A percentile compares a stretch with the other conserved stretches of the same genome.
phyloP scores from a whole-genome alignment of 2,113 vertebrate genomes.

The Grammomys dolichurus region DNA sequence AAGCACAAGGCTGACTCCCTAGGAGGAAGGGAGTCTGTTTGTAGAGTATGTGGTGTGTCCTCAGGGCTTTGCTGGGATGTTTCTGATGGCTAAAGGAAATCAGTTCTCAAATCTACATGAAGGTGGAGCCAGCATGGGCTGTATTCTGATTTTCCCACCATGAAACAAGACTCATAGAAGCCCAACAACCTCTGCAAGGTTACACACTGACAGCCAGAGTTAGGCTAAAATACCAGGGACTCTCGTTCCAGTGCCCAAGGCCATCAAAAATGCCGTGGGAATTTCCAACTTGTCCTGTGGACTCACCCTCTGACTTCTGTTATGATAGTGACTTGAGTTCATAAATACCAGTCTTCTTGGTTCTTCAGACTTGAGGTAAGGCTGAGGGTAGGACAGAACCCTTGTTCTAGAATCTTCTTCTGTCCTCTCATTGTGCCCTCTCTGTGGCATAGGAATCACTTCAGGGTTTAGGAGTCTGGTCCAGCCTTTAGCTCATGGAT shows the following conservation, averaged over 20 bases:
- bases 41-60: not conserved
- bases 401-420: slow-evolving; percentile 12
- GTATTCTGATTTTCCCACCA: not conserved
- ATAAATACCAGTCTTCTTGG: not conserved
- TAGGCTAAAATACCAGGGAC: not conserved
- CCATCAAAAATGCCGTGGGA: not conserved
- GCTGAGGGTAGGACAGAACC: not conserved
- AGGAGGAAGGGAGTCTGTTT: not conserved
- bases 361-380: not conserved
- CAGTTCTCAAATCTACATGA: not conserved
- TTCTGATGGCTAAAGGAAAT: not conserved
- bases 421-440: not conserved
- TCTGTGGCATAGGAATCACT: not conserved
- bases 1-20: not conserved
- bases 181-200: not conserved
- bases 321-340: not conserved
- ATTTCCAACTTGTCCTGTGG: not conserved
- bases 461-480: not conserved
- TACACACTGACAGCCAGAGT: not conserved
- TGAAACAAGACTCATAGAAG: not conserved
- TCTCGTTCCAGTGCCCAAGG: not conserved
- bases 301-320: not conserved
- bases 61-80: not conserved
- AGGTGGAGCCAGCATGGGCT: not conserved
- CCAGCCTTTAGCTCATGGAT: not conserved